Evolutionary conservation across 2,888 invertebrate species (phyloP), one percentile per base, ranked within the genome.

Genomic region (Idaea aversata): DNA sequence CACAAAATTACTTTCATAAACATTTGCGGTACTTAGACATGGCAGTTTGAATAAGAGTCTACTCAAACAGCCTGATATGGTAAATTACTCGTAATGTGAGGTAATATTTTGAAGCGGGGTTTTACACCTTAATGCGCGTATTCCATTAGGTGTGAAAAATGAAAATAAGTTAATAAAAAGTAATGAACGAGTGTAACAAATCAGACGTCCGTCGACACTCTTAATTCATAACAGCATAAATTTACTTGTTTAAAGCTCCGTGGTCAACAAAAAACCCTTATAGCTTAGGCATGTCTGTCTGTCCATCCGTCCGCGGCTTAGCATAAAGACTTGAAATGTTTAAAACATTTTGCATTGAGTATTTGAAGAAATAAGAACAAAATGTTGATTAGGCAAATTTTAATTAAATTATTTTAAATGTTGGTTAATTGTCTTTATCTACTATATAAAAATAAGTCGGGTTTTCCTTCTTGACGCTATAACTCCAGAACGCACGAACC

Each of bases 121-220:
- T 75, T 73, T 66, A 66, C 68, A 68, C 71, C 70, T 65, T 75
- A 75, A 75, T 74, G 75, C 71, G 73, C 75, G 69, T 75, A 76
- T 78, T 79, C 79, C 78, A 80, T 84, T 83, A 82, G 75, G 72
- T 70, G 75, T 74, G 75, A 77, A 79, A 81, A 82, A 80, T 74
- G 70, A 78, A 82, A 82, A 81, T 72, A 76, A 77, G 77, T 79
- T 84, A 78, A 80, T 82, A 82, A 83, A 81, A 75, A 34, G 76
- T 78, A 76, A 79, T 75, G 72, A 78, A 78, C 72, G 74, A 77
- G 80, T 77, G 77, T 79, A 75, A 82, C 85, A 85, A 86, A 87
- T 86, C 83, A 86, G 77, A 82, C 74, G 83, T 81, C 81, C 80
- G 78, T 76, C 76, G 77, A 72, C 82, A 76, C 80, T 72, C 79